phyloP scores from a whole-genome alignment of 1,140 invertebrate genomes.

The Ptiloglossa arizonensis region DNA sequence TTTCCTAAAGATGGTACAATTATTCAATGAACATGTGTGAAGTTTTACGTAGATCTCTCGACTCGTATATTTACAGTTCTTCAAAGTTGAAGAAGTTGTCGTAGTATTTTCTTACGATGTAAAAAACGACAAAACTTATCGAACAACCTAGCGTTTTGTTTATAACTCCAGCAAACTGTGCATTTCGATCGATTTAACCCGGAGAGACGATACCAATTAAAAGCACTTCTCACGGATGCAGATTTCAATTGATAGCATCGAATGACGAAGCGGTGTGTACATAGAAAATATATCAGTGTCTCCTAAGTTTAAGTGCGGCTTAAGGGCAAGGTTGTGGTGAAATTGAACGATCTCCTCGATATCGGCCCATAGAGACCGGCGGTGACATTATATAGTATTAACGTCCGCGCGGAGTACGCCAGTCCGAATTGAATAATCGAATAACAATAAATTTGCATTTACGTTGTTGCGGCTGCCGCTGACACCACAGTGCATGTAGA shows the following conservation, averaged over 20 bases:
- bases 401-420: constrained; percentile 73
- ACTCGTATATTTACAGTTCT: too few relatives aligned
- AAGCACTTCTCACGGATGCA: too few relatives aligned
- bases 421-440: constrained; percentile 79
- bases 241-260: not conserved
- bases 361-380: constrained; percentile 45
- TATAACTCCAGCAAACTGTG: too few relatives aligned
- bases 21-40: too few relatives aligned
- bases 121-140: too few relatives aligned
- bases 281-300: constrained; percentile 38
- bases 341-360: constrained; percentile 50
- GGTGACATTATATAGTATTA: constrained; percentile 75
- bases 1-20: too few relatives aligned
- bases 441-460: constrained; percentile 81
- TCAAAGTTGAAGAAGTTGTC: too few relatives aligned
- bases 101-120: too few relatives aligned
- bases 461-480: constrained; percentile 75
- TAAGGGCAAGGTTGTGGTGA: constrained; percentile 36
- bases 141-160: too few relatives aligned
- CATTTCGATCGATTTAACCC: not conserved
- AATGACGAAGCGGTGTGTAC: not conserved
- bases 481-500: constrained; percentile 74
- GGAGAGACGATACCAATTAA: not conserved
- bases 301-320: constrained; percentile 31
- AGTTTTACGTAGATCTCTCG: too few relatives aligned